Conservation (phyloP, 2,113 vertebrate species). For the Recurvirostra avosetta region DNA sequence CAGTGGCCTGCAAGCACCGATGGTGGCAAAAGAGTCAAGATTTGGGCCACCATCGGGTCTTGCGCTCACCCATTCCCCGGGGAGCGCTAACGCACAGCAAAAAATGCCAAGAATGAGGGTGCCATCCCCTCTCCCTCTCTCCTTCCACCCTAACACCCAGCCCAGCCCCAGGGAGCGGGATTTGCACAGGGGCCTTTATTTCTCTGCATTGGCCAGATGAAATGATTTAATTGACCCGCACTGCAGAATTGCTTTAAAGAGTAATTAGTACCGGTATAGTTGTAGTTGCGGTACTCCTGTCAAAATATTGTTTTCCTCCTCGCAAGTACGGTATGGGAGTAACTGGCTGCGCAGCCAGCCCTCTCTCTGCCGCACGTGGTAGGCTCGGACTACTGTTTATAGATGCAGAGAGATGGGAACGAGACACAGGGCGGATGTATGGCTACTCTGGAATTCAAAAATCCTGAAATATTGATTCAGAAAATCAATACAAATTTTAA, state of each 20-base stretch:
- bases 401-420: not conserved
- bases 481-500: conserved; percentile 4
- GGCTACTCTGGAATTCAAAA: not conserved
- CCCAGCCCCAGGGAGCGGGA: not conserved
- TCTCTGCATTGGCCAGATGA: not conserved
- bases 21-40: not conserved
- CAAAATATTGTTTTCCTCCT: not conserved
- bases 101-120: not conserved
- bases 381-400: not conserved
- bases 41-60: not conserved
- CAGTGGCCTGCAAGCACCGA: not conserved
- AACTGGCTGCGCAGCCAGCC: not conserved
- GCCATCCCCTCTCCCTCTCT: fast-evolving
- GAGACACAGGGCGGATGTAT: not conserved
- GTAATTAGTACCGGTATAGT: not conserved
- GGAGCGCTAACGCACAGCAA: fast-evolving
- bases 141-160: not conserved
- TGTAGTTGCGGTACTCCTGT: not conserved
- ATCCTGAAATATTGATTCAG: not conserved
- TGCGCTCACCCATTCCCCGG: not conserved
- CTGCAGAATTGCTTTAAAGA: not conserved
- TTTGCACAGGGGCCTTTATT: not conserved
- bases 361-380: not conserved
- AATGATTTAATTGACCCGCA: not conserved
- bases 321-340: not conserved